Evolutionary conservation across 2,888 invertebrate species (phyloP).

Genomic region (Rotaria magnacalcarata): DNA sequence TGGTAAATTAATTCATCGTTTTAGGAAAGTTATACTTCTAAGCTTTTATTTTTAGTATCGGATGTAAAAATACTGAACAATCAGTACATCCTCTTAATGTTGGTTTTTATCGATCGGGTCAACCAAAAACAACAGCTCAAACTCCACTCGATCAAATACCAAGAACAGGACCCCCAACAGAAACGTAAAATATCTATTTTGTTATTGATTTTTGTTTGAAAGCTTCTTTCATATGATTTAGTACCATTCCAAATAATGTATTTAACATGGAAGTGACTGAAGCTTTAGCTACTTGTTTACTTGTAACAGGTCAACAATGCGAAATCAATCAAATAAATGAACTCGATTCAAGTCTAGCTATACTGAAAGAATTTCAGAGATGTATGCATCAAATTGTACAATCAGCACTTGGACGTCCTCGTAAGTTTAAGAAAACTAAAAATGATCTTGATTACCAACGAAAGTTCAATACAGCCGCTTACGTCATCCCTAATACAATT

Average conservation of each 20-base stretch:
- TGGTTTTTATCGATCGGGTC: slow-evolving; percentile 10
- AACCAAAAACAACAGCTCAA: background rate
- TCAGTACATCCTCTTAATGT: slow-evolving; percentile 6
- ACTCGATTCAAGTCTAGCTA: background rate
- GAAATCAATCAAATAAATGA: slow-evolving; percentile 20
- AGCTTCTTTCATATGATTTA: background rate
- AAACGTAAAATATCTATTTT: background rate
- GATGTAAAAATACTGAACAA: slow-evolving; percentile 45
- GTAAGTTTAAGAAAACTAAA: background rate
- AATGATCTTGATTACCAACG: background rate
- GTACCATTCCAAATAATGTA: slow-evolving; percentile 2
- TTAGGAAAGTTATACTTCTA: too few species aligned
- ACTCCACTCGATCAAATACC: slow-evolving; percentile 35
- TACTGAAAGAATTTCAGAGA: slow-evolving; percentile 26
- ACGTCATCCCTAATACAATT: too few species aligned
- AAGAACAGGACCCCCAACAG: slow-evolving; percentile 21
- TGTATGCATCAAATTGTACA: slow-evolving; percentile 14
- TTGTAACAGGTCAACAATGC: slow-evolving; percentile 18
- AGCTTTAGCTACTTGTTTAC: slow-evolving; percentile 16
- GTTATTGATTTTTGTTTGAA: background rate
- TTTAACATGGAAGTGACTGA: slow-evolving; percentile 35
- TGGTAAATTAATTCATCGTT: background rate
- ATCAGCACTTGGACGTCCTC: slow-evolving; percentile 10
- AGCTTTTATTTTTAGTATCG: background rate
- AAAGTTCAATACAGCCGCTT: too few species aligned